Base-by-base conservation (phyloP, 2,797 vertebrate species). In the Oreortyx pictus region DNA sequence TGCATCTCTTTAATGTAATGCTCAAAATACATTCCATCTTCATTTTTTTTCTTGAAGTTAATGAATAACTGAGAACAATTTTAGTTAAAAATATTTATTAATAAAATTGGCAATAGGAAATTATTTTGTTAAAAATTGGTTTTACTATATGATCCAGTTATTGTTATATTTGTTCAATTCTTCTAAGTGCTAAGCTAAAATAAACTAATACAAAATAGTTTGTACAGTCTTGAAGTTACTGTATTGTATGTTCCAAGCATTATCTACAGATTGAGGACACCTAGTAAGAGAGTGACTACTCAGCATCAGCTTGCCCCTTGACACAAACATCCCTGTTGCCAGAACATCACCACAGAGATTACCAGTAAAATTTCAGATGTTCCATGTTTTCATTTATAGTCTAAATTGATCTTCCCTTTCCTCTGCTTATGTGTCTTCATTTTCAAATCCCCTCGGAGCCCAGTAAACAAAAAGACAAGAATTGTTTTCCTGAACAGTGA, bases 111-210 rank as follows among this genome's bases (percentile, higher is more conserved):
- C 72, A 76, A 47, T 31, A 75, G 70, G 68, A 96, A 88, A 95
- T 72, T 39, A 89, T 82, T 83, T 49, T 84, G 31, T 88, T 60
- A 5, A 61, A 49, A 78, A 78, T 44, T 86, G 72, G n/a, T 93
- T 93, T 92, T 86, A 86, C 75, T 52, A 39, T n/a, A 67, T 33
- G 12, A 94, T 60, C 52, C 85, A 92, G 89, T 95, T 59, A n/a
- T 17, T 46, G 65, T 14, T 39, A 1, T 8, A 72, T 47, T 72
- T 79, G 19, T 84, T 83, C 74, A 83, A 91, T 77, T 70, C 73
- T 86, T 65, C 64, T 67, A 37, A 1, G 2, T 49, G 59, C 18
- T 23, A 75, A 81, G 39, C 7, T 68, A 70, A 88, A 94, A 22
- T 16, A 37, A 70, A 66, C 33, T 13, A 14, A 22, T 24, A 88